A percentile compares a stretch with the other conserved stretches of the same genome.
Evolutionary conservation across 1,140 invertebrate species (phyloP).

Genomic region (Amphibalanus amphitrite): DNA sequence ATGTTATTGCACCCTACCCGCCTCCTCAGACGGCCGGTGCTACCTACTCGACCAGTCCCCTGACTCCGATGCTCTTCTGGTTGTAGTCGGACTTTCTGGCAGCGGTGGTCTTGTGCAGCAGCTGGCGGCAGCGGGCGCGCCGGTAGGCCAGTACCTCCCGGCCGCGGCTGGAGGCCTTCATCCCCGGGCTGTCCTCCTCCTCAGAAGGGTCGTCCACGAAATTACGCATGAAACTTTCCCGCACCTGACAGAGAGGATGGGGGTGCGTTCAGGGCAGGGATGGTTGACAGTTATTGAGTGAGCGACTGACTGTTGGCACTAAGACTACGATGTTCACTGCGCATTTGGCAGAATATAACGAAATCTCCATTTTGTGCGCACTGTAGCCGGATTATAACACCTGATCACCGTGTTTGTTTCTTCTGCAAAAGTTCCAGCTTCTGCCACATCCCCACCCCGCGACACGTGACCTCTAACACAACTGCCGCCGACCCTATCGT

Average conservation of each 20-base stretch:
- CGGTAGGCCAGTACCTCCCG: conserved; percentile 9
- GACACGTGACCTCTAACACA: background rate
- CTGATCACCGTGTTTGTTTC: too few species aligned
- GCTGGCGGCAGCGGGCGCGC: conserved; percentile 14
- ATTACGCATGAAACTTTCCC: conserved; percentile 97
- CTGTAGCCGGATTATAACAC: too few species aligned
- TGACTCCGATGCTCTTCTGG: conserved; percentile 17
- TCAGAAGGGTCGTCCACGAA: conserved; percentile 59
- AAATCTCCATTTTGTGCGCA: too few species aligned
- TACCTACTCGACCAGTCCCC: background rate
- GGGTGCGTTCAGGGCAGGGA: too few species aligned
- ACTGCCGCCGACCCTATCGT: too few species aligned
- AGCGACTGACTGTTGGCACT: too few species aligned
- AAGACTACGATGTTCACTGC: too few species aligned
- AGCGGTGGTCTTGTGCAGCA: conserved; percentile 14
- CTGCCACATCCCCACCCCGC: background rate
- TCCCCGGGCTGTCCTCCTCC: conserved; percentile 42
- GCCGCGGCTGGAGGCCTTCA: background rate
- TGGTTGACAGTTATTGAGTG: too few species aligned
- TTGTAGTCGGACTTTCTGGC: conserved; percentile 18
- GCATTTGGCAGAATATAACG: too few species aligned
- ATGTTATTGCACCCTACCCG: too few species aligned
- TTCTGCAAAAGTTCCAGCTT: background rate
- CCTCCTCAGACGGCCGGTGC: too few species aligned
- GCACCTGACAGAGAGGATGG: conserved; percentile 38